These are phyloP conservation scores for Pteronura brasiliensis DNA, from an alignment of 2,113 vertebrate genomes.

Conservation along the genomic window DNA sequence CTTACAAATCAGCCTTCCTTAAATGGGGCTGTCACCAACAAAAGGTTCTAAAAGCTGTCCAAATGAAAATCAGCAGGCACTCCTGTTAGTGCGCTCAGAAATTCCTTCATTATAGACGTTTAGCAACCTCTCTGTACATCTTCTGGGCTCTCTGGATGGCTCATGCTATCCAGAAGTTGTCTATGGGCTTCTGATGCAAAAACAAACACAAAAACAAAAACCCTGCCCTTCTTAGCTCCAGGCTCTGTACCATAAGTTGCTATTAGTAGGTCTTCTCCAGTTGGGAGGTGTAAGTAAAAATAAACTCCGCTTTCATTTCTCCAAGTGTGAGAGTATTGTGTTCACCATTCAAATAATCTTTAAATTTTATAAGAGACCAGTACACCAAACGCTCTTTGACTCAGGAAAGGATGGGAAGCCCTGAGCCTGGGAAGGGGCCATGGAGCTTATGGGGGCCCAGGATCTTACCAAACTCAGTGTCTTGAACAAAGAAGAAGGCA, in stretches of 20 bases:
- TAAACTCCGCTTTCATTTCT: neutral
- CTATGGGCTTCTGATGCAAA: neutral
- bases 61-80: neutral
- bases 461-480: neutral
- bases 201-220: too few relatives aligned
- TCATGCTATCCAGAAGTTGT: neutral
- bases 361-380: neutral
- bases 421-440: neutral
- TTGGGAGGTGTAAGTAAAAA: neutral
- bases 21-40: neutral
- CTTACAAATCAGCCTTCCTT: neutral
- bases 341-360: neutral
- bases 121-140: neutral
- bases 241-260: neutral
- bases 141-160: neutral
- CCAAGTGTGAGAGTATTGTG: neutral
- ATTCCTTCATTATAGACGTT: neutral
- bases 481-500: neutral
- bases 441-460: neutral
- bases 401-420: neutral
- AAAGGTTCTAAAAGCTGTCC: neutral
- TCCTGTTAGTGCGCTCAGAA: neutral
- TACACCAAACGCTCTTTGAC: neutral
- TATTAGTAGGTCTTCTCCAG: neutral
- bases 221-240: neutral